Base-by-base conservation (phyloP, 2,888 invertebrate genomes). In the Leptodirus hochenwartii region DNA sequence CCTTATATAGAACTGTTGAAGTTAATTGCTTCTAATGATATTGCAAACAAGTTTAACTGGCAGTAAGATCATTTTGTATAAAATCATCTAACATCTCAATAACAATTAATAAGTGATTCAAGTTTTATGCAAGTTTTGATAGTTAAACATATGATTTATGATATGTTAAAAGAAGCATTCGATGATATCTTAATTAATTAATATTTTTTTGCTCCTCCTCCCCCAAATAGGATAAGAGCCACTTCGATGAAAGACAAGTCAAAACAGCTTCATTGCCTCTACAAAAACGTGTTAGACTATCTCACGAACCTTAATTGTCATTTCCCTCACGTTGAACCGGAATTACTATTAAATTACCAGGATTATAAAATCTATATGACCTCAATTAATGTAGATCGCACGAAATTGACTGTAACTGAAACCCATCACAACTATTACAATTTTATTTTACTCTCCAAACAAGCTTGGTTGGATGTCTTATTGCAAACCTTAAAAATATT, bases 401-500 rank as follows among this genome's bases (percentile, higher is more conserved):
- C 22, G 5, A 10, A 25, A 5, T 4, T 9, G 14, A 25, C 14
- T 20, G 20, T 20, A 6, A 20, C 9, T 20, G 9, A 20, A 20
- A 8, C 20, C 9, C 20, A 20, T 20, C 13, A 22, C 4, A 9
- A 17, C 5, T 10, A 9, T 25, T 27, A 37, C 0, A 33, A 34
- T 4, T 54, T 50, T 32, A 31, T 41, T 20, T 36, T 41, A 2
- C 41, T 51, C 4, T 49, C 49, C 26, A 56, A 49, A 32, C 57
- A 58, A 39, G 57, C 58, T 35, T 73, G 72, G 72, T 41, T 71
- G 11, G 72, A 72, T 43, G 50, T 72, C 17, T 54, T 69, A 39
- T 46, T 71, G 31, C 69, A 70, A 49, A 64, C 61, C 24, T 70
- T 65, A 41, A 70, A 69, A 49, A 58, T 61, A 13, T 61, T 68